Conservation (phyloP, 2,888 invertebrate species). For the Rotaria magnacalcarata region DNA sequence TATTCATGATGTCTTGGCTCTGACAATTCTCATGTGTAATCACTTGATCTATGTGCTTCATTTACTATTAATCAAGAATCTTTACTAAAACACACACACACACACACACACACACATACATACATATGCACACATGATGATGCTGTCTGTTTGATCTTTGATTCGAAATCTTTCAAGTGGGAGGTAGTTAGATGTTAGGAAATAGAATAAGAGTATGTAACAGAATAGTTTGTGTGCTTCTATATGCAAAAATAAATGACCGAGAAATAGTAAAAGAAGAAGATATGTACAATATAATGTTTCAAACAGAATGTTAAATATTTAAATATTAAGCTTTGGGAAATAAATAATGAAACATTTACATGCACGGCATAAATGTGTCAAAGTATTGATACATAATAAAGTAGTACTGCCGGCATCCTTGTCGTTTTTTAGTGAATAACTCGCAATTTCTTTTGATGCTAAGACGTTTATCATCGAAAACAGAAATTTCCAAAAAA, state of each 20-base stretch:
- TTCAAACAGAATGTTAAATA: background rate
- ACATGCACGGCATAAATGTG: background rate
- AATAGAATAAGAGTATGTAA: background rate
- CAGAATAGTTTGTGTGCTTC: background rate
- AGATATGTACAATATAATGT: no score
- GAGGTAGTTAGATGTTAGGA: background rate
- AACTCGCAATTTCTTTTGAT: background rate
- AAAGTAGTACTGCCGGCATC: background rate
- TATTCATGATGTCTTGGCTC: no score
- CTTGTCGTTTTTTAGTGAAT: background rate
- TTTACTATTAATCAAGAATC: background rate
- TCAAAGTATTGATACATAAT: background rate
- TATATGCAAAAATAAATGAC: no score
- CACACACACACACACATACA: background rate
- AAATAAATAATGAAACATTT: background rate
- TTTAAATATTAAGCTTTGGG: background rate
- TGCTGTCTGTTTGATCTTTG: background rate
- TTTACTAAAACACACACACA: background rate
- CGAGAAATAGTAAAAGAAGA: no score
- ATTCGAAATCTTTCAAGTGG: background rate
- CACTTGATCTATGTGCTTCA: background rate
- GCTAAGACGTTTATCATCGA: background rate
- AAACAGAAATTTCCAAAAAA: background rate
- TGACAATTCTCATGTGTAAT: background rate
- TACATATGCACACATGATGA: no score